These are phyloP conservation scores for Haliaeetus leucogaster DNA, from an alignment of 2,113 vertebrate species.

Conservation along the genomic window DNA sequence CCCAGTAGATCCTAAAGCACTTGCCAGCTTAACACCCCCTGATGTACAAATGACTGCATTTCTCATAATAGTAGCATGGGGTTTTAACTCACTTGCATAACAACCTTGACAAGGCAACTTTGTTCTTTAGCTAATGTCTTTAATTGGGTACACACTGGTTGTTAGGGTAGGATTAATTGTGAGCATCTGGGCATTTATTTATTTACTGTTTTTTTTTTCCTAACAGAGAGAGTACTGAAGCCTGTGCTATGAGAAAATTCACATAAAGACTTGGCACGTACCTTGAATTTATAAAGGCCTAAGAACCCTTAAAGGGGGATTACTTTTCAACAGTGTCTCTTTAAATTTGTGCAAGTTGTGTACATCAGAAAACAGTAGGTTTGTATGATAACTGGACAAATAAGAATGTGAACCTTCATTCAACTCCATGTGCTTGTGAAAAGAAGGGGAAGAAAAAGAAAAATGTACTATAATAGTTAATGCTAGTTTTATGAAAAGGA, in stretches of 20 bases:
- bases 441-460: neutral
- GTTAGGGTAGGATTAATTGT: conserved; percentile 34
- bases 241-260: conserved; percentile 35
- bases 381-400: neutral
- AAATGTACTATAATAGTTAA: neutral
- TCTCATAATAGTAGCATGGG: neutral
- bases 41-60: conserved; percentile 2
- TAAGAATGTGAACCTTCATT: neutral
- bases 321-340: neutral
- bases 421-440: neutral
- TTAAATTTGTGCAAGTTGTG: neutral
- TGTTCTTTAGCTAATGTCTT: conserved; percentile 10
- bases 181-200: conserved; percentile 7
- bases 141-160: neutral
- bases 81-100: conserved; percentile 4
- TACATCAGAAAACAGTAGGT: neutral
- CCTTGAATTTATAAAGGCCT: neutral
- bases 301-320: neutral
- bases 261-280: neutral
- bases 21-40: conserved; percentile 7
- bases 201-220: conserved; percentile 8
- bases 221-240: neutral
- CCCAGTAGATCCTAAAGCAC: conserved; percentile 5
- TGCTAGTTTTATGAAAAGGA: neutral
- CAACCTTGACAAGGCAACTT: conserved; percentile 16